phyloP scores from a whole-genome alignment of 2,113 vertebrate genomes.

The Psilopsiagon aurifrons region DNA sequence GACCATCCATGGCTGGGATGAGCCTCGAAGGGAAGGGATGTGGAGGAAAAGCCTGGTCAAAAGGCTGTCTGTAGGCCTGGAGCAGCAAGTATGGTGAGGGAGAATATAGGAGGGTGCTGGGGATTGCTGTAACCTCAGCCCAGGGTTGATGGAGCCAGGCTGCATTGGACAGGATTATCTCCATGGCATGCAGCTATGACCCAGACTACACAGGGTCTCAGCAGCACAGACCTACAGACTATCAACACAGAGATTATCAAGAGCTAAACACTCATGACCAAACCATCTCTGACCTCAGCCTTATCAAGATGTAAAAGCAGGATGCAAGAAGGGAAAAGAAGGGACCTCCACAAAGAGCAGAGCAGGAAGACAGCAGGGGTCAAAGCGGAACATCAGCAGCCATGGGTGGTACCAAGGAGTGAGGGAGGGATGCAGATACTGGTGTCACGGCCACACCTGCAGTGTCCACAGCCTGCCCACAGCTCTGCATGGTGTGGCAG shows the following conservation, averaged over 20 bases:
- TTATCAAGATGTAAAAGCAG: neutral
- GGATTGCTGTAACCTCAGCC: neutral
- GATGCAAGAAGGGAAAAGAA: neutral
- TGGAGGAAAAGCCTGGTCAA: neutral
- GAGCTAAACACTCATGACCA: neutral
- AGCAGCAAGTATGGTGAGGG: rapidly evolving
- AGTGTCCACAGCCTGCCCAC: neutral
- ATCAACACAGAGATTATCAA: neutral
- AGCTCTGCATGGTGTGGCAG: rapidly evolving
- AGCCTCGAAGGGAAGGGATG: neutral
- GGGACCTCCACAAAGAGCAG: neutral
- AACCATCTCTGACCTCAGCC: neutral
- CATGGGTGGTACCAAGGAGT: neutral
- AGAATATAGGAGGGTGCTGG: neutral
- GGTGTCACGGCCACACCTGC: rapidly evolving
- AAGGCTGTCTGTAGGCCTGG: neutral
- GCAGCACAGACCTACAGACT: neutral
- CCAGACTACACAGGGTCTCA: neutral
- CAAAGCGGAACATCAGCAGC: neutral
- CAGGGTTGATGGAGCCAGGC: neutral
- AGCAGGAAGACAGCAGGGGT: neutral
- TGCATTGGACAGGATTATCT: rapidly evolving
- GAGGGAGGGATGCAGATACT: neutral
- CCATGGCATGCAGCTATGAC: neutral
- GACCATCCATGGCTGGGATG: neutral